Conservation (phyloP, 1,140 invertebrate genomes). For the Ladona fulva region DNA sequence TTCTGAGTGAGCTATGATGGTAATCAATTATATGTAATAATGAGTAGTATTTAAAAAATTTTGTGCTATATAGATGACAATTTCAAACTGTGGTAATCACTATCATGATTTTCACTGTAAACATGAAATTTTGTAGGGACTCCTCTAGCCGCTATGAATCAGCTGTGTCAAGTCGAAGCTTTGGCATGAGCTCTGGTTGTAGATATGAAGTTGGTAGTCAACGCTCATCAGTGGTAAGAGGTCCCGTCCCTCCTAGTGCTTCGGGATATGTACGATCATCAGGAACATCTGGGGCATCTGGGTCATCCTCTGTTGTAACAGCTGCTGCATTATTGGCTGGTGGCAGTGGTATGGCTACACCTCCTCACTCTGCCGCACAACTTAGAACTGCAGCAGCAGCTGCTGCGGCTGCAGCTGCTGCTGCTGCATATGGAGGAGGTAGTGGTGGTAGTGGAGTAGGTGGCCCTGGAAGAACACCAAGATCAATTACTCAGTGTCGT, state of each 20-base stretch:
- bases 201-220: background rate
- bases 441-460: background rate
- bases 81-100: no score
- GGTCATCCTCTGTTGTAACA: background rate
- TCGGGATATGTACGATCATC: background rate
- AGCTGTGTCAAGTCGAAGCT: background rate
- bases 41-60: no score
- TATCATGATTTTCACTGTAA: no score
- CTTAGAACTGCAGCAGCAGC: background rate
- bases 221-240: background rate
- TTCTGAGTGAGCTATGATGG: no score
- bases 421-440: background rate
- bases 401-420: background rate
- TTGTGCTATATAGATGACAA: no score
- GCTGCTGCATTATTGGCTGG: background rate
- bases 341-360: background rate
- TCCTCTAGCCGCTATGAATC: background rate
- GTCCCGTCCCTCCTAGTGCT: background rate
- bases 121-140: background rate
- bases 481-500: conserved; percentile 20
- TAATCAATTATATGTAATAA: no score
- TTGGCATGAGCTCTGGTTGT: background rate
- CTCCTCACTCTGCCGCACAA: background rate
- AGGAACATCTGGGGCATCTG: background rate
- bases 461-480: background rate